Percentiles rank a stretch among this genome's conserved stretches.
Evolutionary conservation across 2,797 vertebrate genomes (phyloP).

Genomic region (Galago senegalensis): DNA sequence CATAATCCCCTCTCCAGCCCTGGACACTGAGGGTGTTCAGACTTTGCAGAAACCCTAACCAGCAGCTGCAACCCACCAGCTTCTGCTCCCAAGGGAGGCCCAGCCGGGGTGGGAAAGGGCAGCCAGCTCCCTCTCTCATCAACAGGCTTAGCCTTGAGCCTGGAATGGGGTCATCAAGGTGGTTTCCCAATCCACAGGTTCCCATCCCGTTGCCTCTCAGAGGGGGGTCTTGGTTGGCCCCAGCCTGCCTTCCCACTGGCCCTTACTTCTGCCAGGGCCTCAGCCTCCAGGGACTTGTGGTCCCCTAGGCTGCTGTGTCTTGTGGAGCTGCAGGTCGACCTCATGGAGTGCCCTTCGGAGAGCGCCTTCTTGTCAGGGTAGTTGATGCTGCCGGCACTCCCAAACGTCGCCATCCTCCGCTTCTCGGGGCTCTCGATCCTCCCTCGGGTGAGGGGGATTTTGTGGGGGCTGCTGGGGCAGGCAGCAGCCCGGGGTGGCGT

Average conservation of each 20-base stretch:
- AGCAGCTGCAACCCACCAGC: background rate
- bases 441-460: slow-evolving; percentile 92
- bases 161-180: background rate
- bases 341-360: slow-evolving; percentile 91
- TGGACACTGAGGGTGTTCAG: background rate
- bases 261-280: slow-evolving; percentile 96
- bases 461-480: slow-evolving; percentile 96
- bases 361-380: slow-evolving; percentile 95
- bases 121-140: background rate
- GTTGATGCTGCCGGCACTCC: slow-evolving; percentile 97
- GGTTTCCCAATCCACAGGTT: background rate
- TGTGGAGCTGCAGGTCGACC: slow-evolving; percentile 92
- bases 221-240: background rate
- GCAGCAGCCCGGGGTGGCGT: slow-evolving; percentile 94
- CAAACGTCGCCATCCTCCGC: slow-evolving; percentile 94
- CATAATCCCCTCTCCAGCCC: background rate
- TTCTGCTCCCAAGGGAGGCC: background rate
- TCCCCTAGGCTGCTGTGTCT: slow-evolving; percentile 96
- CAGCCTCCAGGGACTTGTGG: slow-evolving; percentile 96
- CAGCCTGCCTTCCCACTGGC: slow-evolving; percentile 26
- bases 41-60: background rate
- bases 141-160: background rate
- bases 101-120: background rate
- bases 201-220: slow-evolving; percentile 54
- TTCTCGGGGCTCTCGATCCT: slow-evolving; percentile 95